These are phyloP conservation scores for Zaprionus africanus DNA, from an alignment of 1,140 invertebrate species.

Conservation along the genomic window DNA sequence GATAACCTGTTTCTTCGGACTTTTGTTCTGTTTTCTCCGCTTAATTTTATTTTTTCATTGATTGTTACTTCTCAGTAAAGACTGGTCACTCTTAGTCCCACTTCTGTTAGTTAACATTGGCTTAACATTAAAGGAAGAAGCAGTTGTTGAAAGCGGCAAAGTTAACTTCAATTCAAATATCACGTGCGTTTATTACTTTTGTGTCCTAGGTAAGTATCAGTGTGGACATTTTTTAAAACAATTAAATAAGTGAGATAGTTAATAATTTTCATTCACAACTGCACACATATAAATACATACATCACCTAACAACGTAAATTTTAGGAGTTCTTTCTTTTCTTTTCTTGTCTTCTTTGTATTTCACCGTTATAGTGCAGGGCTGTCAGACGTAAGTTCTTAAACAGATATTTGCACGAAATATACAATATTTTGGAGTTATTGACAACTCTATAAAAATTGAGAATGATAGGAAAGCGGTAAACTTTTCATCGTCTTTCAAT, in stretches of 20 bases:
- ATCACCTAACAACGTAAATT: neutral
- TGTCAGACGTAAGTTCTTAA: slow-evolving; percentile 2
- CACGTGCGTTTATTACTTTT: neutral
- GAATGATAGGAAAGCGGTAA: neutral
- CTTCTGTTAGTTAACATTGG: neutral
- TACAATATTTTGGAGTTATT: neutral
- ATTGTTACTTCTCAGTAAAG: neutral
- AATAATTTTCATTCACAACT: neutral
- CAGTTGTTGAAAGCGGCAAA: neutral
- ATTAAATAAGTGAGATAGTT: too few relatives aligned
- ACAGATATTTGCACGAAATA: too few relatives aligned
- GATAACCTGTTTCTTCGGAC: too few relatives aligned
- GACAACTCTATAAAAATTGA: slow-evolving; percentile 9
- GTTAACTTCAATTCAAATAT: neutral
- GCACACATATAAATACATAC: neutral
- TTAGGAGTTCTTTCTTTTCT: neutral
- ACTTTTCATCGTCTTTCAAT: neutral
- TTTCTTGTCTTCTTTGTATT: neutral
- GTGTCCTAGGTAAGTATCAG: neutral
- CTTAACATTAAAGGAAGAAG: neutral
- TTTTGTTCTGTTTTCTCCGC: too few relatives aligned
- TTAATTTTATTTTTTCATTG: too few relatives aligned
- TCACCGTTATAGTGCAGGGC: slow-evolving; percentile 47
- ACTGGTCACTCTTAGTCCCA: neutral
- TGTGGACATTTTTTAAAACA: too few relatives aligned